phyloP scores from a whole-genome alignment of 2,888 invertebrate genomes.

The Uropetala carovei region DNA sequence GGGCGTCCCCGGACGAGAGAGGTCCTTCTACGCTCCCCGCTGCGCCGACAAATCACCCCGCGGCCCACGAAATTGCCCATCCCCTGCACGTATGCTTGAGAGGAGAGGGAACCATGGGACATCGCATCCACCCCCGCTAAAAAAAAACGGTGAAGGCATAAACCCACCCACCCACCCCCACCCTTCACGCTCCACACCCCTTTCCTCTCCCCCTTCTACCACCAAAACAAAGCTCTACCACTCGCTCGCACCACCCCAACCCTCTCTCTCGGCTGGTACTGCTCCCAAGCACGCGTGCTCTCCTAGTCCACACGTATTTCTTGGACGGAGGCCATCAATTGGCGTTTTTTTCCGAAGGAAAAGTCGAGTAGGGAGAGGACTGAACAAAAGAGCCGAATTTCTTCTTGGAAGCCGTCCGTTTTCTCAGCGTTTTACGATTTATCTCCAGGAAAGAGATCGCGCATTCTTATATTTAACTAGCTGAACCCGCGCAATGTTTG shows the following conservation, averaged over 20 bases:
- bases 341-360: conserved; percentile 1
- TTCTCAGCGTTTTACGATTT: background rate
- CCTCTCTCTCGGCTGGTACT: background rate
- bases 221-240: background rate
- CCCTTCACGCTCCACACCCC: background rate
- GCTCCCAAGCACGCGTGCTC: background rate
- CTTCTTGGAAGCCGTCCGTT: conserved; percentile 44
- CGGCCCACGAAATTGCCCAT: conserved; percentile 51
- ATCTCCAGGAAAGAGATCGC: background rate
- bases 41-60: conserved; percentile 34
- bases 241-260: background rate
- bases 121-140: background rate
- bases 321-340: conserved; percentile 26
- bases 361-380: background rate
- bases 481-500: too few relatives aligned
- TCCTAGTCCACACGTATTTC: background rate
- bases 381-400: background rate
- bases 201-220: background rate
- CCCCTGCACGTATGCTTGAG: conserved; percentile 32
- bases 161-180: background rate
- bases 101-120: background rate
- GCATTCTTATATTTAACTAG: background rate
- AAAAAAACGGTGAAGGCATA: background rate
- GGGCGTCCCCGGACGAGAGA: background rate
- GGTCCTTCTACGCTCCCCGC: conserved; percentile 31